Conservation (phyloP, 2,888 invertebrate species). For the Gymnoscelis rufifasciata region DNA sequence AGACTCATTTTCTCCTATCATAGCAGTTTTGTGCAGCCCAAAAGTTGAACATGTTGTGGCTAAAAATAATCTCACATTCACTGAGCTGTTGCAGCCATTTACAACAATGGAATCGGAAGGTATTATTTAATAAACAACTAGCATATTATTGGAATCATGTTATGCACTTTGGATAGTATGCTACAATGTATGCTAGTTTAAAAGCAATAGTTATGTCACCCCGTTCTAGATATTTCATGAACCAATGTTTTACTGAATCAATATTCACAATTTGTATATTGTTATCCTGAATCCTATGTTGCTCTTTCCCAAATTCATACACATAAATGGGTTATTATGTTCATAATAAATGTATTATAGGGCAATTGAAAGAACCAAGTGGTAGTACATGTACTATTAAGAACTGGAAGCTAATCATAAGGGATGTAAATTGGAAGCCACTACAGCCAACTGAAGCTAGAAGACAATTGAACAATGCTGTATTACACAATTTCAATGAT, state of each 20-base stretch:
- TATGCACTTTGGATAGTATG: too few species aligned
- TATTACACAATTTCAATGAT: constrained; percentile 78
- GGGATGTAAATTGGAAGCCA: constrained; percentile 89
- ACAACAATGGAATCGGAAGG: constrained; percentile 81
- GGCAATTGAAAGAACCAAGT: constrained; percentile 90
- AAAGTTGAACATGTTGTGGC: constrained; percentile 90
- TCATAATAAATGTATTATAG: too few species aligned
- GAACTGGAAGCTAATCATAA: constrained; percentile 87
- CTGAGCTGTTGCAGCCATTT: constrained; percentile 95
- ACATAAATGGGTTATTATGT: too few species aligned
- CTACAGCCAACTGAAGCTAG: constrained; percentile 89
- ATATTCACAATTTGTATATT: too few species aligned
- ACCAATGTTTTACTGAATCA: too few species aligned
- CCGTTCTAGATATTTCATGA: too few species aligned
- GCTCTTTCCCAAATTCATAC: too few species aligned
- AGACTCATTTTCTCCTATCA: constrained; percentile 92
- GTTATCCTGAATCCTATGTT: too few species aligned
- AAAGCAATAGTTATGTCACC: too few species aligned
- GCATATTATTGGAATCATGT: too few species aligned
- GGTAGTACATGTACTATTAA: constrained; percentile 85
- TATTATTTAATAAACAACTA: too few species aligned
- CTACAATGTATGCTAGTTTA: constrained; percentile 1
- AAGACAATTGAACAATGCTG: constrained; percentile 91
- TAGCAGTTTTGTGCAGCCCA: constrained; percentile 90
- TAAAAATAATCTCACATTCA: constrained; percentile 94